Evolutionary conservation across 2,888 invertebrate species (phyloP).

Genomic region (Brachyptera risi): DNA sequence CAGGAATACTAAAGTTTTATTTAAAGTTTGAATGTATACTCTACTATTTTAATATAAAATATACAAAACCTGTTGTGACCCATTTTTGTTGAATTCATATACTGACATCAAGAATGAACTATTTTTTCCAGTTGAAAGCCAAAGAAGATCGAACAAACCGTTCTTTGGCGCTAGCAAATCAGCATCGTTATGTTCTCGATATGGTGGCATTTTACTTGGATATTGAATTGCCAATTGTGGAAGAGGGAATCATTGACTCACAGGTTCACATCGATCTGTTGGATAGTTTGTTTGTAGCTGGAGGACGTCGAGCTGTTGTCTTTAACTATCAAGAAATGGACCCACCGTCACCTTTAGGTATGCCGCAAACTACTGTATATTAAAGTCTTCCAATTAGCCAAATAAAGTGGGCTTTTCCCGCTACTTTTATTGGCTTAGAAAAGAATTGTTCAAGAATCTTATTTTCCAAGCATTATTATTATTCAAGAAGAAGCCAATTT

Average conservation of each 20-base stretch:
- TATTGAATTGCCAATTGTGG: slow-evolving; percentile 51
- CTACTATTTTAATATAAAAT: too few species aligned
- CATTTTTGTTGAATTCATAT: too few species aligned
- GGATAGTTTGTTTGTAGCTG: slow-evolving; percentile 57
- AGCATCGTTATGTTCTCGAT: slow-evolving; percentile 64
- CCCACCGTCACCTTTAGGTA: slow-evolving; percentile 49
- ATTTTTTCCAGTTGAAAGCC: slow-evolving; percentile 51
- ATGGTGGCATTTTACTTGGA: slow-evolving; percentile 57
- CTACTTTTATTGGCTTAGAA: not conserved
- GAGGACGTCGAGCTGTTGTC: slow-evolving; percentile 58
- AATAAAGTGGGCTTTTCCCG: too few species aligned
- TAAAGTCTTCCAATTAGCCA: too few species aligned
- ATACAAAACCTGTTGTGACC: too few species aligned
- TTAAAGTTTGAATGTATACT: too few species aligned
- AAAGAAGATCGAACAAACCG: slow-evolving; percentile 58
- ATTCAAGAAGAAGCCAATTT: too few species aligned
- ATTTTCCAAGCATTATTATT: slow-evolving; percentile 1
- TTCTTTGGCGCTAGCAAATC: slow-evolving; percentile 43
- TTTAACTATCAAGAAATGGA: slow-evolving; percentile 64
- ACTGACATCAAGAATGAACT: too few species aligned
- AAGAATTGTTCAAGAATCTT: not conserved
- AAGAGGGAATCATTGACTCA: slow-evolving; percentile 69
- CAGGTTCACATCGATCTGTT: slow-evolving; percentile 58
- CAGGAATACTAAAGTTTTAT: too few species aligned
- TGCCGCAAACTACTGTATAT: too few species aligned